Percentiles rank a stretch among this genome's conserved stretches.
These are phyloP conservation scores for Quadroppia sp. DNA, from an alignment of 2,888 invertebrate species.

Conservation along the genomic window DNA sequence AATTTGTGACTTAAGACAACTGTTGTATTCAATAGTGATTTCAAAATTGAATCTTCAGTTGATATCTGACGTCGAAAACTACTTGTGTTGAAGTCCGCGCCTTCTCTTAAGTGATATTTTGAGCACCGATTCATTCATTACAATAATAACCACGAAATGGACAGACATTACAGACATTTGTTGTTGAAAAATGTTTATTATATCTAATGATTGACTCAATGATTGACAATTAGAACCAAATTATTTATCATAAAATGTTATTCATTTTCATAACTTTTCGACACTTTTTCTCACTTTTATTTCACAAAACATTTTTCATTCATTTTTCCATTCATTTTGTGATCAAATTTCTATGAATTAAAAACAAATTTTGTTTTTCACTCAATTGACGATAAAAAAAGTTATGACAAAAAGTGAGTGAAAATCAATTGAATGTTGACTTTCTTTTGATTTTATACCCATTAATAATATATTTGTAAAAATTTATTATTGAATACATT, in stretches of 20 bases:
- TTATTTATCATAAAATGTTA: conserved; percentile 11
- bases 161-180: neutral
- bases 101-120: conserved; percentile 30
- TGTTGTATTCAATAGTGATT: neutral
- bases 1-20: conserved; percentile 1
- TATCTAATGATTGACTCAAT: neutral
- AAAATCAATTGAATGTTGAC: neutral
- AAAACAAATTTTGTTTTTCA: neutral
- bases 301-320: conserved; percentile 16
- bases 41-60: neutral
- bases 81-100: conserved; percentile 21
- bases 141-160: conserved; percentile 5
- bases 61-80: neutral
- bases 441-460: neutral
- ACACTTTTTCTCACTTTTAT: neutral
- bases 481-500: neutral
- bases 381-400: neutral
- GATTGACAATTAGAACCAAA: conserved; percentile 11
- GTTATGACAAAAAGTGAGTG: neutral
- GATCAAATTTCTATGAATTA: neutral
- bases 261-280: neutral
- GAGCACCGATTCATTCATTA: conserved; percentile 15
- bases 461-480: conserved; percentile 19
- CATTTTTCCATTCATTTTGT: neutral
- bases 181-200: neutral